phyloP scores from a whole-genome alignment of 2,797 vertebrate genomes.

The Cossypha heuglini region DNA sequence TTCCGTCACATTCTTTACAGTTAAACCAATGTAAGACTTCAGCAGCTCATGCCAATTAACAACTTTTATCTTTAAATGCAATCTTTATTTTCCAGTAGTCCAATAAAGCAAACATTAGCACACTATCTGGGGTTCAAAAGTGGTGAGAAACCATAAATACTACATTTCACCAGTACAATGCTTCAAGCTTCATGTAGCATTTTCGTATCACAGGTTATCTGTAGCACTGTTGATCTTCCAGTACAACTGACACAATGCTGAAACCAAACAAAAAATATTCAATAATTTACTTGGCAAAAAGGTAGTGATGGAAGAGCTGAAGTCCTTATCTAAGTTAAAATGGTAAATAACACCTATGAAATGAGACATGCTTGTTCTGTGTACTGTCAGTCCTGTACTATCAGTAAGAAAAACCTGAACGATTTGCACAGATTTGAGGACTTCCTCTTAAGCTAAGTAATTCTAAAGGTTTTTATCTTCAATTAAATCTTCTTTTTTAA shows the following conservation, averaged over 20 bases:
- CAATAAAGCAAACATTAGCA: background rate
- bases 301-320: background rate
- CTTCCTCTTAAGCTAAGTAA: background rate
- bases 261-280: background rate
- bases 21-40: background rate
- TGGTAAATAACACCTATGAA: background rate
- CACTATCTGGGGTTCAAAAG: background rate
- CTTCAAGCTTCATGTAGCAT: background rate
- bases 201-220: background rate
- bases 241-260: background rate
- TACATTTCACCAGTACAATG: background rate
- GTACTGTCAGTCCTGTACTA: background rate
- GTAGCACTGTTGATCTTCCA: background rate
- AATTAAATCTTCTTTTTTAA: background rate
- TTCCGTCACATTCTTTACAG: background rate
- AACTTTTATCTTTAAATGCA: background rate
- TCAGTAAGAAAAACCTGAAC: accelerated
- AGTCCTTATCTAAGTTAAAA: background rate
- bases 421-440: background rate
- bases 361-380: background rate
- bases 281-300: background rate
- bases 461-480: background rate
- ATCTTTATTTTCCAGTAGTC: background rate
- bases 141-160: background rate
- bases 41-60: background rate